phyloP scores from a whole-genome alignment of 2,888 invertebrate species.

The Pyralis farinalis region DNA sequence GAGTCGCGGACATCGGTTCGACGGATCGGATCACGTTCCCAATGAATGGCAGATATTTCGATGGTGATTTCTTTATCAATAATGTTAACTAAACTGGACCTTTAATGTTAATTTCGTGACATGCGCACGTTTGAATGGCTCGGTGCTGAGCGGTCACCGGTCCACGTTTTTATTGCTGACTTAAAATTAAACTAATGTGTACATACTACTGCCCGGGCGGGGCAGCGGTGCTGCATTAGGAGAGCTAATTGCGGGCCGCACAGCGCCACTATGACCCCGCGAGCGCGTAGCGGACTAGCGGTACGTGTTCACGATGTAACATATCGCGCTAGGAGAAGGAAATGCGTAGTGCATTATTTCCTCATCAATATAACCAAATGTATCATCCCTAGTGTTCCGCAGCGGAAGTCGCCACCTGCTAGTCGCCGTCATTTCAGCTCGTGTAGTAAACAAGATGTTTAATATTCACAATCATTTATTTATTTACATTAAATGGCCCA shows the following conservation, averaged over 20 bases:
- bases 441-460: too few species aligned
- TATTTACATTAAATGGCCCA: too few species aligned
- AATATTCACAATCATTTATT: too few species aligned
- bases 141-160: background rate
- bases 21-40: constrained; percentile 34
- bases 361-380: too few species aligned
- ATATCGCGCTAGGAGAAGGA: too few species aligned
- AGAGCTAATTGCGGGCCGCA: background rate
- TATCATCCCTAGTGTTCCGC: too few species aligned
- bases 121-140: background rate
- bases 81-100: background rate
- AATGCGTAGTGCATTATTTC: too few species aligned
- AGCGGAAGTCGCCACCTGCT: too few species aligned
- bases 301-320: too few species aligned
- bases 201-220: background rate
- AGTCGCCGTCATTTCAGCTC: too few species aligned
- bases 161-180: background rate
- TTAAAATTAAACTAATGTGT: background rate
- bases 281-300: background rate
- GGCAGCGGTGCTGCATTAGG: background rate
- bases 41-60: constrained; percentile 32
- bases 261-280: too few species aligned
- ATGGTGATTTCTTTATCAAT: constrained; percentile 50
- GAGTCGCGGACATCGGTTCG: constrained; percentile 32
- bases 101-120: constrained; percentile 1